Conservation (phyloP, 2,888 invertebrate species). For the Asteroscopus sphinx region DNA sequence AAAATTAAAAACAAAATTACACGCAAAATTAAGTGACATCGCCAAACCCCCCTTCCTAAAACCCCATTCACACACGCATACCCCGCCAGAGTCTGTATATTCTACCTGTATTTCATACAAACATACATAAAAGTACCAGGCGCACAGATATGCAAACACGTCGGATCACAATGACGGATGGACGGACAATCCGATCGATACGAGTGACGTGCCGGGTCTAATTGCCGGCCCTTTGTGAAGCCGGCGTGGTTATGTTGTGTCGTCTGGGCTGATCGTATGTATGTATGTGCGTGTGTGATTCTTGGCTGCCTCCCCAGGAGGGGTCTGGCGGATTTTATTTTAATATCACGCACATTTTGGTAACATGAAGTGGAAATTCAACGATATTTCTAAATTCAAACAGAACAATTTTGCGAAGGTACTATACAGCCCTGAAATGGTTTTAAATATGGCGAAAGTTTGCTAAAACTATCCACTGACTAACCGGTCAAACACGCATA, state of each 20-base stretch:
- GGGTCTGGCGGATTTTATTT: conserved; percentile 20
- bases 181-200: conserved; percentile 71
- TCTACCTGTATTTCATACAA: conserved; percentile 27
- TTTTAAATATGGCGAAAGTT: too few species aligned
- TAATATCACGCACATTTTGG: conserved; percentile 29
- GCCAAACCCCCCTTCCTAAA: too few species aligned
- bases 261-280: conserved; percentile 35
- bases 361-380: conserved; percentile 17
- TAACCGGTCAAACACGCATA: too few species aligned
- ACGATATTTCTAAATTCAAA: background rate
- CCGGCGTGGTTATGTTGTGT: conserved; percentile 45
- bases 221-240: conserved; percentile 57
- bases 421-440: too few species aligned
- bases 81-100: background rate
- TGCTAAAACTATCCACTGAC: too few species aligned
- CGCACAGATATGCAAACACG: conserved; percentile 59
- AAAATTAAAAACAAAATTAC: conserved; percentile 25
- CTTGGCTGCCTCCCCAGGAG: conserved; percentile 43
- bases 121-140: conserved; percentile 44
- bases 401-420: too few species aligned
- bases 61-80: conserved; percentile 8
- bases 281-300: conserved; percentile 35
- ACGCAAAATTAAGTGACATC: conserved; percentile 14
- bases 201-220: conserved; percentile 58
- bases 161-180: conserved; percentile 58